Conservation (phyloP, 2,888 invertebrate species). For the Rhamnusium bicolor region DNA sequence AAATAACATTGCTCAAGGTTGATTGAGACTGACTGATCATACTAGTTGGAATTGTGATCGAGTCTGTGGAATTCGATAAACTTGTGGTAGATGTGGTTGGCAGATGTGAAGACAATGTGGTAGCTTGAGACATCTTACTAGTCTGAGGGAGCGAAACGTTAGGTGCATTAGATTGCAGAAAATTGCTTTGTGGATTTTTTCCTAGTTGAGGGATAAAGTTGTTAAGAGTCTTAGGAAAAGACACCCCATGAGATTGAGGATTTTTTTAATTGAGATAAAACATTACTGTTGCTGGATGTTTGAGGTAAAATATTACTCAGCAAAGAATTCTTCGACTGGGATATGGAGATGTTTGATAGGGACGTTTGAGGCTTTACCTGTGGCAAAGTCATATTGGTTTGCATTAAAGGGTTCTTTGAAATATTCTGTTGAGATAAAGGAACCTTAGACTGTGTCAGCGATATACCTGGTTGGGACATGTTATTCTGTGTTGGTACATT, state of each 20-base stretch:
- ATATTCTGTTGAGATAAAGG: slow-evolving; percentile 29
- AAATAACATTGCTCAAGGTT: slow-evolving; percentile 38
- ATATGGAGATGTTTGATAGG: neutral
- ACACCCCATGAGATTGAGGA: slow-evolving; percentile 18
- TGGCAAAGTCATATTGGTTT: slow-evolving; percentile 7
- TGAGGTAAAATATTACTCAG: slow-evolving; percentile 33
- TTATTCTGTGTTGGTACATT: slow-evolving; percentile 6
- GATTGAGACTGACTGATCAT: slow-evolving; percentile 25
- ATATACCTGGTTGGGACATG: slow-evolving; percentile 35
- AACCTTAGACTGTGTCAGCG: slow-evolving; percentile 32
- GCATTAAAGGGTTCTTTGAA: slow-evolving; percentile 8
- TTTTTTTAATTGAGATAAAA: slow-evolving; percentile 31
- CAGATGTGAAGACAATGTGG: slow-evolving; percentile 13
- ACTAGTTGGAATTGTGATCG: neutral
- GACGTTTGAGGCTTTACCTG: neutral
- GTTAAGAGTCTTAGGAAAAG: slow-evolving; percentile 32
- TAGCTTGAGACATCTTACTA: neutral
- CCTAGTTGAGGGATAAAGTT: slow-evolving; percentile 38
- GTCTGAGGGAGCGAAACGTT: slow-evolving; percentile 1
- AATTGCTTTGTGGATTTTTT: slow-evolving; percentile 31
- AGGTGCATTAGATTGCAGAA: slow-evolving; percentile 8
- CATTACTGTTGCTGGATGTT: slow-evolving; percentile 30
- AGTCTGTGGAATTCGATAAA: slow-evolving; percentile 6
- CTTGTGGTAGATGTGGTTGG: neutral
- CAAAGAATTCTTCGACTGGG: slow-evolving; percentile 17